A percentile compares a stretch with the other conserved stretches of the same genome.
These are phyloP conservation scores for Hydrotaea cyrtoneurina DNA, from an alignment of 2,888 invertebrate genomes.

Conservation along the genomic window DNA sequence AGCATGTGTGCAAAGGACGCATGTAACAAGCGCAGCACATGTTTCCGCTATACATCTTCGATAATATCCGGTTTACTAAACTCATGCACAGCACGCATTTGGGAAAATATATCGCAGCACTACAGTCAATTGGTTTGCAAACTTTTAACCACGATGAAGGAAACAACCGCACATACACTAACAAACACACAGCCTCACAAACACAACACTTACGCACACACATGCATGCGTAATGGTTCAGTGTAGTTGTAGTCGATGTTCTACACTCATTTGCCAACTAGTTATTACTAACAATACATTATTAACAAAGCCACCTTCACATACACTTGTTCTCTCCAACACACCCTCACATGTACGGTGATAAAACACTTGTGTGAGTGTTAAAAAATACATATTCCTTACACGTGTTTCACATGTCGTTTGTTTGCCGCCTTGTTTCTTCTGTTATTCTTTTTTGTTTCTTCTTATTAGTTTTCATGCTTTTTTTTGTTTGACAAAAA, in stretches of 20 bases:
- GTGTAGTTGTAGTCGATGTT: background rate
- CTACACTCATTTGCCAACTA: slow-evolving; percentile 24
- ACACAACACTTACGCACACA: background rate
- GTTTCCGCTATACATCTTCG: slow-evolving; percentile 42
- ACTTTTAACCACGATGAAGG: slow-evolving; percentile 27
- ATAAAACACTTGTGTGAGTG: slow-evolving; percentile 33
- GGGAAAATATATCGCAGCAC: background rate
- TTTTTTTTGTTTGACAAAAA: slow-evolving; percentile 6
- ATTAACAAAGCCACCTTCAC: slow-evolving; percentile 34
- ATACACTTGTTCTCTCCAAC: background rate
- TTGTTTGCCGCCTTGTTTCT: slow-evolving; percentile 33
- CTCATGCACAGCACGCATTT: slow-evolving; percentile 14
- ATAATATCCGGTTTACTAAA: slow-evolving; percentile 45
- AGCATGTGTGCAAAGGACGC: background rate
- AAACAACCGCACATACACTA: background rate
- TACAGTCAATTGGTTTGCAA: slow-evolving; percentile 33
- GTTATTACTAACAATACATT: slow-evolving; percentile 34
- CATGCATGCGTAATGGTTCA: too few species aligned
- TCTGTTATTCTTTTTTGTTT: slow-evolving; percentile 9
- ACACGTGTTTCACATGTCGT: slow-evolving; percentile 26
- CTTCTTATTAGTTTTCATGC: background rate
- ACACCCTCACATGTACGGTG: background rate
- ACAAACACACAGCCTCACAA: background rate
- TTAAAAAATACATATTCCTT: slow-evolving; percentile 21
- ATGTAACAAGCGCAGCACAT: background rate